Evolutionary conservation across 2,888 invertebrate species (phyloP).

Genomic region (Dioctria linearis): DNA sequence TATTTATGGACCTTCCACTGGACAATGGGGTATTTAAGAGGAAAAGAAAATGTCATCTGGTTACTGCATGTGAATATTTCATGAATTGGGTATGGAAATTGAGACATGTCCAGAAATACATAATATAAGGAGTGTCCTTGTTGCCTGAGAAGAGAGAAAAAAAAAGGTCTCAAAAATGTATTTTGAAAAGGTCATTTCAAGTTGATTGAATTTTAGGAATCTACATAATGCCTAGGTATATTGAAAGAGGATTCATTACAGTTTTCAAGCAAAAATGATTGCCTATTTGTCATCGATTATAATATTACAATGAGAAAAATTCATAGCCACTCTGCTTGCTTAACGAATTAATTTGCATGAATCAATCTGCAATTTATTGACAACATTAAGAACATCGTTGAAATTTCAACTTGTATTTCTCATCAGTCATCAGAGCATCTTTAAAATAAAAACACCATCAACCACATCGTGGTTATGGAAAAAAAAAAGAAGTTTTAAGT

Average conservation of each 20-base stretch:
- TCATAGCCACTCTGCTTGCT: too few species aligned
- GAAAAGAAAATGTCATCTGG: slow-evolving; percentile 31
- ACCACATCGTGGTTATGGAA: not conserved
- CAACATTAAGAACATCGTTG: slow-evolving; percentile 17
- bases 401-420: not conserved
- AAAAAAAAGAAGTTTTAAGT: slow-evolving; percentile 35
- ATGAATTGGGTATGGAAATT: not conserved
- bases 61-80: slow-evolving; percentile 33
- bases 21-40: slow-evolving; percentile 24
- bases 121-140: slow-evolving; percentile 1
- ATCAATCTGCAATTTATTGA: slow-evolving; percentile 14
- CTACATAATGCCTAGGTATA: too few species aligned
- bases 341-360: too few species aligned
- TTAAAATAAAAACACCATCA: not conserved
- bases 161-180: too few species aligned
- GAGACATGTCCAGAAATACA: not conserved
- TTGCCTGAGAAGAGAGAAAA: not conserved
- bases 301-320: too few species aligned
- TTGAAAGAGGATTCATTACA: not conserved
- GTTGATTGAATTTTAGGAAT: not conserved
- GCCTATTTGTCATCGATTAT: not conserved
- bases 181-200: not conserved
- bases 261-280: not conserved
- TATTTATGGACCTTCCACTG: slow-evolving; percentile 26
- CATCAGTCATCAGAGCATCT: not conserved